phyloP scores from a whole-genome alignment of 2,797 vertebrate genomes.

The Capromys pilorides region DNA sequence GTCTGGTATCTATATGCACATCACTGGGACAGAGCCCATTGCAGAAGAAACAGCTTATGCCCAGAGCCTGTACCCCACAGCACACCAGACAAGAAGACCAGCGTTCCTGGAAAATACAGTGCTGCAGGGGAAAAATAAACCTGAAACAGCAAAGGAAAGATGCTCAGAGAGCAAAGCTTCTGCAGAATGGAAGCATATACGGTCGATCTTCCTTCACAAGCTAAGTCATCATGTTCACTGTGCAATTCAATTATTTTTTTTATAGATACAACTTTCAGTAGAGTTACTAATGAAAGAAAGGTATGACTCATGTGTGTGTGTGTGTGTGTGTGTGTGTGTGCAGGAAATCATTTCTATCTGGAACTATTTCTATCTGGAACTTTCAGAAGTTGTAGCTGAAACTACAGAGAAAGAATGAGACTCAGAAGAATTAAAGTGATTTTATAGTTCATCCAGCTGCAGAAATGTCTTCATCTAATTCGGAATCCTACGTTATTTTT shows the following conservation, averaged over 20 bases:
- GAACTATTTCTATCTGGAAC: neutral
- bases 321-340: too few relatives aligned
- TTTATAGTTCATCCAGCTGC: neutral
- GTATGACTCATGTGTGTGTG: accelerated
- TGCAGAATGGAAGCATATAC: accelerated
- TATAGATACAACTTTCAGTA: neutral
- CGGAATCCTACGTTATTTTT: accelerated
- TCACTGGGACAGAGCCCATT: neutral
- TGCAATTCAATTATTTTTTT: neutral
- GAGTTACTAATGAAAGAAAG: neutral
- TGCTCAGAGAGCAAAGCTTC: accelerated
- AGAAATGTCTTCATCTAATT: neutral
- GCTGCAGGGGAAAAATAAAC: accelerated
- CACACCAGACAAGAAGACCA: neutral
- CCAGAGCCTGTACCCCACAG: too few relatives aligned
- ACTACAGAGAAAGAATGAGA: too few relatives aligned
- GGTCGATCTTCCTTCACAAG: accelerated
- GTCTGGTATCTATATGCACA: too few relatives aligned
- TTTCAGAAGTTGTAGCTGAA: too few relatives aligned
- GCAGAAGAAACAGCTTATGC: neutral
- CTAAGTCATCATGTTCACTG: accelerated
- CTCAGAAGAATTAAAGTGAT: accelerated
- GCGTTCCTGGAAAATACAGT: too few relatives aligned
- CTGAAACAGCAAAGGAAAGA: accelerated
- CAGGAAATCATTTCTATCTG: accelerated